Evolutionary conservation across 1,140 invertebrate genomes (phyloP), one percentile per base, ranked within the genome.

Genomic region (Tenebrio molitor): DNA sequence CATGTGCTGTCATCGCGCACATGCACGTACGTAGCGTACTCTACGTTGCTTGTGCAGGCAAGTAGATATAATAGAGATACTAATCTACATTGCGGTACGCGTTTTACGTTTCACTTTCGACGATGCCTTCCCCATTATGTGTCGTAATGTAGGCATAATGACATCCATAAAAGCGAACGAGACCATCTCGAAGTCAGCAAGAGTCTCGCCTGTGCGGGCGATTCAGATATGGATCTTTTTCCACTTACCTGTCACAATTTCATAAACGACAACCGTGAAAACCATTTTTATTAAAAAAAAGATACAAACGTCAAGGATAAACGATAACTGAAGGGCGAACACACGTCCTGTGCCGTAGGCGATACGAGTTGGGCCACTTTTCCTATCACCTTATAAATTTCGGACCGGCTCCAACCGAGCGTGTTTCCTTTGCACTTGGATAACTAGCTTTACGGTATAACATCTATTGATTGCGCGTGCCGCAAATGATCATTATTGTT

Each of bases 121-220:
- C 42, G 64, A 44, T 66, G 21, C 23, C 50, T 58, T 58, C 25
- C 14, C 36, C 64, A 44, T 66, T 66, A 66, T 44, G 34, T 66
- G 64, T 66, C 36, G 19, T 66, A 66, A 66, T 66, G 42, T 44
- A 44, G 17, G 36, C 64, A 66, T 66, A 66, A 66, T 66, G 42
- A 66, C 42, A 66, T 66, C 64, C 36, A 66, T 66, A 66, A 66
- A 66, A 25, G 50, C 19, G 50, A 58, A 58, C 21, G 50, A 58
- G 50, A 58, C 50, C 50, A 29, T 58, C 50, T 58, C 50, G 21
- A 58, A 58, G 19, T 2, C 50, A 29, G 21, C 50, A 58, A 19
- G 21, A 7, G 25, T 29, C 19, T 23, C 50, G 44, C 44, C 15
- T 50, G 44, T 50, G 44, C 44, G 50, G 50, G 21, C 50, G 50